Percentiles rank a stretch among this genome's conserved stretches.
These are phyloP conservation scores for Idaea dimidiata DNA, from an alignment of 2,888 invertebrate species.

Conservation along the genomic window DNA sequence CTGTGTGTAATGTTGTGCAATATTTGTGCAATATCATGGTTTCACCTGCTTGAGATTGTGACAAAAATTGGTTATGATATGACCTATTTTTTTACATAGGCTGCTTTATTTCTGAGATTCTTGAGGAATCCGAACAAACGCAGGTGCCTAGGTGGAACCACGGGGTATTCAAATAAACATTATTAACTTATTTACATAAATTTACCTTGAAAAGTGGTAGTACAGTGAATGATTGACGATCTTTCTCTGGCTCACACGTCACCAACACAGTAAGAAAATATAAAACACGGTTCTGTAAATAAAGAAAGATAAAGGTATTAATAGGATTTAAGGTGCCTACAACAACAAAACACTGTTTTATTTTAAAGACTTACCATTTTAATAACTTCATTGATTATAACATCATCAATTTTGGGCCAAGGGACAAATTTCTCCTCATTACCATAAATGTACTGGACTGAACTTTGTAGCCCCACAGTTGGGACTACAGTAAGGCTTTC, in stretches of 20 bases:
- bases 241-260: slow-evolving; percentile 38
- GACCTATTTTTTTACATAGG: too few species aligned
- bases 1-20: too few species aligned
- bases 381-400: slow-evolving; percentile 76
- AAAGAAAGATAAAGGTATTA: slow-evolving; percentile 6
- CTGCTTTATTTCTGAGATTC: too few species aligned
- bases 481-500: slow-evolving; percentile 70
- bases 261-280: slow-evolving; percentile 63
- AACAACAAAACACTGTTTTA: too few species aligned
- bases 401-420: slow-evolving; percentile 69
- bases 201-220: slow-evolving; percentile 68
- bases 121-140: too few species aligned
- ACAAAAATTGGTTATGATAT: too few species aligned
- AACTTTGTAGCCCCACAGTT: slow-evolving; percentile 68
- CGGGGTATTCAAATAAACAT: too few species aligned
- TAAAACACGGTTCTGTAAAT: slow-evolving; percentile 70
- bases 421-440: slow-evolving; percentile 63
- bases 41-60: too few species aligned
- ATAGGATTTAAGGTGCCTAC: not conserved
- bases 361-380: slow-evolving; percentile 52
- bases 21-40: too few species aligned
- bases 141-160: too few species aligned
- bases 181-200: not conserved
- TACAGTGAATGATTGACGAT: slow-evolving; percentile 49
- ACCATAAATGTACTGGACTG: slow-evolving; percentile 68